Base-by-base conservation (phyloP, 2,888 invertebrate genomes). In the Norana najaformis region DNA sequence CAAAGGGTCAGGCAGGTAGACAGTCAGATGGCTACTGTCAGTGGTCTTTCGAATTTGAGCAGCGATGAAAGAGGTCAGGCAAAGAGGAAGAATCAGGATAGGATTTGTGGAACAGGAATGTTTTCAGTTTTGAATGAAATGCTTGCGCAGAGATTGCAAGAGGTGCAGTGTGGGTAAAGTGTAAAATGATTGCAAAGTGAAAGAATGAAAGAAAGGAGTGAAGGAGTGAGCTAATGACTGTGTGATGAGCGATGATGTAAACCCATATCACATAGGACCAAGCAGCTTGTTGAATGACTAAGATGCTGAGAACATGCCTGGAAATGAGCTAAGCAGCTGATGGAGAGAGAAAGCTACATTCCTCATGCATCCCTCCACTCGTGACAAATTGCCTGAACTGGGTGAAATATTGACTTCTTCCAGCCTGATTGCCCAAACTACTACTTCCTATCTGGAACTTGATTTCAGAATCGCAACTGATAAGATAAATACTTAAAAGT, bases 401-500 rank as follows among this genome's bases (percentile, higher is more conserved):
- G 30, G 30, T 69, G 69, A 69, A n/a, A 69, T n/a, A 69, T n/a
- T 69, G n/a, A 30, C 30, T 30, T 69, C 69, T 69, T 30, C n/a
- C 69, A 30, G n/a, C n/a, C n/a, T n/a, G n/a, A n/a, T n/a, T n/a
- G 69, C n/a, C n/a, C 69, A n/a, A 5, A 23, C 47, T 47, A 20
- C 47, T 47, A 4, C 69, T n/a, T 69, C 69, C 69, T 69, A 69
- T 69, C 69, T 1, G 69, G 69, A 69, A 69, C 69, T 69, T n/a
- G 69, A 69, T 69, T 69, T n/a, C 30, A 8, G 8, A 69, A 69
- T 69, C 30, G n/a, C n/a, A n/a, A 69, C n/a, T 47, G 69, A 69
- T 69, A 69, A 69, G 69, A 69, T 69, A 69, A 69, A 69, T 69
- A 69, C n/a, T 69, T 69, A 69, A n/a, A n/a, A 69, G 69, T 69